These are phyloP conservation scores for Platysternon megacephalum DNA, from an alignment of 2,113 vertebrate species.

Conservation along the genomic window DNA sequence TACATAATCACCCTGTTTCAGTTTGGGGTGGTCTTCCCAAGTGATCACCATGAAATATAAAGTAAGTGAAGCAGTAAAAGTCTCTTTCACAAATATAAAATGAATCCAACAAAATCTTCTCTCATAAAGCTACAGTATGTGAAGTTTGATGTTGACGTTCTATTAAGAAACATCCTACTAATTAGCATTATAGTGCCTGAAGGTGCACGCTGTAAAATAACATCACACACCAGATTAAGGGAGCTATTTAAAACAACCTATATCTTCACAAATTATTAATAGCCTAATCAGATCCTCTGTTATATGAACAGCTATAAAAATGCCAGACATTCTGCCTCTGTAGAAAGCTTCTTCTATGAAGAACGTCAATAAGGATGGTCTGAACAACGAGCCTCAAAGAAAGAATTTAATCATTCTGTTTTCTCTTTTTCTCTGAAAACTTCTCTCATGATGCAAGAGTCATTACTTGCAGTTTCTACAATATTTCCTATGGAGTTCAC, in stretches of 20 bases:
- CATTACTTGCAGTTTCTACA: background rate
- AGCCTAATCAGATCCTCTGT: background rate
- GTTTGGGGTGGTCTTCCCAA: background rate
- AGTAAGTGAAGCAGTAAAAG: background rate
- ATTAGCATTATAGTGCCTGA: background rate
- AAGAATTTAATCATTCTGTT: background rate
- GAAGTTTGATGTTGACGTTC: background rate
- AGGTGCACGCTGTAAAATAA: background rate
- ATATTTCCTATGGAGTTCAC: background rate
- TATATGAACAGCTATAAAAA: background rate
- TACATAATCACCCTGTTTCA: background rate
- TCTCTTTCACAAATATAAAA: background rate
- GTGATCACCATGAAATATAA: background rate
- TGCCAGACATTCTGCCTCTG: background rate
- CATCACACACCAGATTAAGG: background rate
- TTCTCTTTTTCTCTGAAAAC: background rate
- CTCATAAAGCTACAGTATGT: background rate
- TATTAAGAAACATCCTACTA: background rate
- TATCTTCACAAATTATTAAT: background rate
- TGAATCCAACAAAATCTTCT: background rate
- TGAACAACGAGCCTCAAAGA: background rate
- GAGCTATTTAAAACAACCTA: background rate
- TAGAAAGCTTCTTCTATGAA: background rate
- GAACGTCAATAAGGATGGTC: background rate
- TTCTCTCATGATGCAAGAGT: background rate